phyloP scores from a whole-genome alignment of 2,888 invertebrate species.

The Prosopocoilus inquinatus region DNA sequence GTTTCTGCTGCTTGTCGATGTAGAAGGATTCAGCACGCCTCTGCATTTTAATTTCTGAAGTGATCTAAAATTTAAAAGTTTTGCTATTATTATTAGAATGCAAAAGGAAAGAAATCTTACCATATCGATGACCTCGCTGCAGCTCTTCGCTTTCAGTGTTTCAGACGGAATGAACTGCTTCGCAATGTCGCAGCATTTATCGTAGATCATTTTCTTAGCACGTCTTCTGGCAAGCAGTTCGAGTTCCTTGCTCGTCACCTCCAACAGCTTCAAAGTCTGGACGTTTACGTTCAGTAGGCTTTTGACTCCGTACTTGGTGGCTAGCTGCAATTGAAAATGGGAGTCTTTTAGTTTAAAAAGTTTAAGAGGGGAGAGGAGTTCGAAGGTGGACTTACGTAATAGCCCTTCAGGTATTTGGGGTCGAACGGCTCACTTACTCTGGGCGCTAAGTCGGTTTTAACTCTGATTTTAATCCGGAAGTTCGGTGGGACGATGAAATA shows the following conservation, averaged over 20 bases:
- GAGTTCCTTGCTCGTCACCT: slow-evolving; percentile 2
- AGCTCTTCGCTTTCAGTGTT: neutral
- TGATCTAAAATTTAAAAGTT: neutral
- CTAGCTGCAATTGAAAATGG: slow-evolving; percentile 14
- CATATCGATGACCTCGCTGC: slow-evolving; percentile 5
- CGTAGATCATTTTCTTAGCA: slow-evolving; percentile 12
- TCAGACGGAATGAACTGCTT: neutral
- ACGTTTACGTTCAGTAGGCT: slow-evolving; percentile 14
- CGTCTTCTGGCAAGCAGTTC: slow-evolving; percentile 1
- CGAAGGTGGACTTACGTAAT: slow-evolving; percentile 45
- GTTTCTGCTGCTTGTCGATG: neutral
- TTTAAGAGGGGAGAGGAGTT: neutral
- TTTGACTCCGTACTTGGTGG: slow-evolving; percentile 18
- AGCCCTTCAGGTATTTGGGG: slow-evolving; percentile 36
- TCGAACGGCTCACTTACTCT: slow-evolving; percentile 31
- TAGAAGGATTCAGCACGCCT: neutral
- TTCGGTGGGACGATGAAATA: slow-evolving; percentile 37
- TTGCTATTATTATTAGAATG: too few relatives aligned
- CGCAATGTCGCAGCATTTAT: slow-evolving; percentile 11
- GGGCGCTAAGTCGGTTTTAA: slow-evolving; percentile 30
- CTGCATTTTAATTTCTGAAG: slow-evolving; percentile 1
- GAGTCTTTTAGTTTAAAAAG: neutral
- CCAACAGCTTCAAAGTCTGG: neutral
- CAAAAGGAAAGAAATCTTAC: slow-evolving; percentile 5
- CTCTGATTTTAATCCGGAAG: slow-evolving; percentile 37